These are phyloP conservation scores for Mimumesa dahlbomi DNA, from an alignment of 2,888 invertebrate species.

Conservation along the genomic window DNA sequence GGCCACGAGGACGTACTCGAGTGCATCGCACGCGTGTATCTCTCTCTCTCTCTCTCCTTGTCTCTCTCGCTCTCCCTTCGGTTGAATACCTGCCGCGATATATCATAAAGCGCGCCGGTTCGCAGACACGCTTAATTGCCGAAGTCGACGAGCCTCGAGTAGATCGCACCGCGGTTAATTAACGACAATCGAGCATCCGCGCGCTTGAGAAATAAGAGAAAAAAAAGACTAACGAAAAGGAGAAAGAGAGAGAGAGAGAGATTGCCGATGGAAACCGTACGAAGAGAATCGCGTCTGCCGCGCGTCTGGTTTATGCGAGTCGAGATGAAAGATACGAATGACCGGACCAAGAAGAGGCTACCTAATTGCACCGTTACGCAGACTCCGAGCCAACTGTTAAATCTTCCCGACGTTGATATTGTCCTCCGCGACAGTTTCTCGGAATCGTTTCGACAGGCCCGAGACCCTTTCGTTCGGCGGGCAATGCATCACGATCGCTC, in stretches of 20 bases:
- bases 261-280: constrained; percentile 19
- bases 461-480: too few species aligned
- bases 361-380: constrained; percentile 54
- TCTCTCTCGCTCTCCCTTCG: too few species aligned
- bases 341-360: constrained; percentile 38
- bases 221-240: not conserved
- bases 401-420: constrained; percentile 29
- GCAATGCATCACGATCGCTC: too few species aligned
- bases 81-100: constrained; percentile 18
- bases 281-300: constrained; percentile 58
- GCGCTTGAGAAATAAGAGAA: too few species aligned
- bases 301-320: constrained; percentile 51
- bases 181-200: constrained; percentile 19
- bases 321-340: constrained; percentile 51
- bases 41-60: not conserved
- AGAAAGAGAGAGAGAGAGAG: not conserved
- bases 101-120: constrained; percentile 9
- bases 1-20: constrained; percentile 27
- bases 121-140: constrained; percentile 37
- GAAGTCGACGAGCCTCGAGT: constrained; percentile 32
- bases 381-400: constrained; percentile 45
- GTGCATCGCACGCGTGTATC: constrained; percentile 13
- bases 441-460: too few species aligned
- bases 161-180: constrained; percentile 36
- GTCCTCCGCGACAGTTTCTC: too few species aligned